Percentiles rank a stretch among this genome's conserved stretches.
phyloP scores from a whole-genome alignment of 30 jellyfish, hydroid and myxozoan species.

The Hydractinia echinata region DNA sequence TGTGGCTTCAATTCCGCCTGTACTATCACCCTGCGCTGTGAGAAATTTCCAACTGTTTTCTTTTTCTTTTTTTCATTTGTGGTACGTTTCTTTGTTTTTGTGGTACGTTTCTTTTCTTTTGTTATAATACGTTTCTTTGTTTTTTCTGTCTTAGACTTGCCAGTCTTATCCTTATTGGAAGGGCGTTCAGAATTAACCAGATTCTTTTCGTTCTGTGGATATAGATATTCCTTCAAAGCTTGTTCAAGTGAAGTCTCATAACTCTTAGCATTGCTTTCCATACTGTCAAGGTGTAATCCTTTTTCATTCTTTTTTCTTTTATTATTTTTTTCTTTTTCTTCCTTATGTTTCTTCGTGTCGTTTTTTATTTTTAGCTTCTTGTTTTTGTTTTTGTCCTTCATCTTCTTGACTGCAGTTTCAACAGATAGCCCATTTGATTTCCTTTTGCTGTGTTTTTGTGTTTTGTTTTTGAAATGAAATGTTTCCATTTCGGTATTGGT shows the following conservation, averaged over 20 bases:
- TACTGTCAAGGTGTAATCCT: constrained; percentile 1
- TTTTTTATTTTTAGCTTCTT: background rate
- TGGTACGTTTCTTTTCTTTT: background rate
- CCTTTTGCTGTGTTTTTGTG: background rate
- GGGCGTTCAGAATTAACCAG: background rate
- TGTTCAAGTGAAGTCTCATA: background rate
- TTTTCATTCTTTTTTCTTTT: background rate
- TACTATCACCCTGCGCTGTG: background rate
- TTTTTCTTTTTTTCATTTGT: background rate
- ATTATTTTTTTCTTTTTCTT: background rate
- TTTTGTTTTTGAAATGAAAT: background rate
- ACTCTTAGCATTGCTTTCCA: background rate
- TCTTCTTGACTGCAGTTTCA: background rate
- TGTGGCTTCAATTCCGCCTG: background rate
- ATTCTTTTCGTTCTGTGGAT: background rate
- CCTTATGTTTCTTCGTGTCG: background rate
- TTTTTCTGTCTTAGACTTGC: background rate
- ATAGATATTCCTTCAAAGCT: constrained; percentile 19
- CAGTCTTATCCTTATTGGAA: background rate
- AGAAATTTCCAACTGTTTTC: background rate
- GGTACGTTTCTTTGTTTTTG: background rate
- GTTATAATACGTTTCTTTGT: background rate
- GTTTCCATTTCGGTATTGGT: background rate
- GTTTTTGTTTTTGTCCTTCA: constrained; percentile 3
- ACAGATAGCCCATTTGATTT: background rate